Conservation (phyloP, 2,113 vertebrate genomes). For the Raja brachyura region DNA sequence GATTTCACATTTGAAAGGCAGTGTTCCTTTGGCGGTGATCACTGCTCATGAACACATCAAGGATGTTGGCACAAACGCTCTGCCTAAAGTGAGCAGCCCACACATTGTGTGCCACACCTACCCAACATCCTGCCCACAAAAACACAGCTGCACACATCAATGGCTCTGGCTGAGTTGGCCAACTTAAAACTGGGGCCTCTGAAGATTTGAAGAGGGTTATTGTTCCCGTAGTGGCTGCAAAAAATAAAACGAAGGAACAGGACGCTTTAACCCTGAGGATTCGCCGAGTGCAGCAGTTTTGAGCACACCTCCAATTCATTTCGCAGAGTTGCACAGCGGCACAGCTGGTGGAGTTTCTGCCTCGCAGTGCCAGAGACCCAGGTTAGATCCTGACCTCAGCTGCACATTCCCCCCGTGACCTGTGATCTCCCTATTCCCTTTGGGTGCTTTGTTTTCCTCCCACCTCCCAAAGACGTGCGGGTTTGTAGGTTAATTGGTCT, state of each 20-base stretch:
- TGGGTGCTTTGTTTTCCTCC: too few relatives aligned
- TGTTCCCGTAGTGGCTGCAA: neutral
- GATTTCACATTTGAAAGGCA: neutral
- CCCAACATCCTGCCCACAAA: neutral
- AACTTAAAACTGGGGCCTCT: neutral
- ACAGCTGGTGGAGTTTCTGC: too few relatives aligned
- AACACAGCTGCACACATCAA: neutral
- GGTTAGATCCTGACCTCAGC: too few relatives aligned
- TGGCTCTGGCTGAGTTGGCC: neutral
- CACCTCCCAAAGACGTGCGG: too few relatives aligned
- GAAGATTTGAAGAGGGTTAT: neutral
- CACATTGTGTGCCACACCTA: neutral
- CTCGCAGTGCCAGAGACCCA: too few relatives aligned
- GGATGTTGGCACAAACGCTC: neutral
- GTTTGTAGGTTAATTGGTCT: too few relatives aligned
- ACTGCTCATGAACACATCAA: neutral
- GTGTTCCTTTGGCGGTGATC: neutral
- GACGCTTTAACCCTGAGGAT: neutral
- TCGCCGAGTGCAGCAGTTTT: neutral
- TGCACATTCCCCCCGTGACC: too few relatives aligned
- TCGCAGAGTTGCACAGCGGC: too few relatives aligned
- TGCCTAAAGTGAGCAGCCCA: neutral
- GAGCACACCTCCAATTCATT: neutral
- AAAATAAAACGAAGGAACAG: neutral
- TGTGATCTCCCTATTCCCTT: too few relatives aligned